Evolutionary conservation across 2,797 vertebrate species (phyloP).

Genomic region (Cryptoprocta ferox): DNA sequence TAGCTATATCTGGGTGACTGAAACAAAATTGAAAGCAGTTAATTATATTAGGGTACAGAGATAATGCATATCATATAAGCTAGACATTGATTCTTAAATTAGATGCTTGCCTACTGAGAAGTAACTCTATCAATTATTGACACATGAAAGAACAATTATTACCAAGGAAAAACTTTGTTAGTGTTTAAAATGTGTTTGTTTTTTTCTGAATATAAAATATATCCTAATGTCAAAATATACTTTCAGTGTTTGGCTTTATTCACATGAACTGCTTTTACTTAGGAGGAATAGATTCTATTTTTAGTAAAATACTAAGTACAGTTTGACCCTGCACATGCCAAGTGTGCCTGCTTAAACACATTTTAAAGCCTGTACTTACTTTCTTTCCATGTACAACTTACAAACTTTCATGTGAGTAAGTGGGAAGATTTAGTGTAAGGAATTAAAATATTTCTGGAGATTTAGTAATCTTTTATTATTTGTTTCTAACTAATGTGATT

Average conservation of each 20-base stretch:
- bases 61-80: neutral
- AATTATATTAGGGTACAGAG: neutral
- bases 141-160: neutral
- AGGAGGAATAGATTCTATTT: neutral
- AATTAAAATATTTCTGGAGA: neutral
- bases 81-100: neutral
- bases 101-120: neutral
- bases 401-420: neutral
- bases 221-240: neutral
- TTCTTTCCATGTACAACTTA: neutral
- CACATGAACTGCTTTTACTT: neutral
- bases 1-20: neutral
- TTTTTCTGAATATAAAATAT: neutral
- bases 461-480: neutral
- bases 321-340: neutral
- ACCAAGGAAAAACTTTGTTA: neutral
- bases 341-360: neutral
- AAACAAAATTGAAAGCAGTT: neutral
- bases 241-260: conserved; percentile 11
- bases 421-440: neutral
- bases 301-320: neutral
- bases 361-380: neutral
- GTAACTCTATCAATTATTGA: neutral
- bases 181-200: neutral
- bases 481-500: neutral